These are phyloP conservation scores for Hedya salicella DNA, from an alignment of 2,888 invertebrate species.

Conservation along the genomic window DNA sequence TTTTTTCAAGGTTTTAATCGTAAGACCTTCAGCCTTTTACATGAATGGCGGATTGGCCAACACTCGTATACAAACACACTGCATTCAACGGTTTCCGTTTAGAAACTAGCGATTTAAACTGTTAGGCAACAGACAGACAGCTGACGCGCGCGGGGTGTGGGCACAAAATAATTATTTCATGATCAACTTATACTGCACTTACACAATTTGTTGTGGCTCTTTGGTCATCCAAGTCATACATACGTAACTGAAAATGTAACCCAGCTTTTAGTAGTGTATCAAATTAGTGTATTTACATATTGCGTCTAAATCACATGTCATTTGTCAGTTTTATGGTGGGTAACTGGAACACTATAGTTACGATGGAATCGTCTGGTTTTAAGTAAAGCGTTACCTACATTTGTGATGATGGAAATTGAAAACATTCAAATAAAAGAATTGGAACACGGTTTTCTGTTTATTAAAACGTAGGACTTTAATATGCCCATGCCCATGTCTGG, in stretches of 20 bases:
- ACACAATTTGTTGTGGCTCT: slow-evolving; percentile 24
- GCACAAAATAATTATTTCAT: slow-evolving; percentile 43
- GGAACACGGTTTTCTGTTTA: not conserved
- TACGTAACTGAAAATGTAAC: slow-evolving; percentile 18
- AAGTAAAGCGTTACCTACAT: no score
- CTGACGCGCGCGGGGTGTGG: slow-evolving; percentile 55
- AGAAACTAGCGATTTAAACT: slow-evolving; percentile 68
- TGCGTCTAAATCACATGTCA: not conserved
- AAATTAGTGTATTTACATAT: slow-evolving; percentile 3
- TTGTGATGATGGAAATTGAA: no score
- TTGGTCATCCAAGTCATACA: slow-evolving; percentile 21
- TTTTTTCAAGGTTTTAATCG: slow-evolving; percentile 59
- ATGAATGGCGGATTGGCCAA: slow-evolving; percentile 74
- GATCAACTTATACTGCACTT: slow-evolving; percentile 20
- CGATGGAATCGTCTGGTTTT: no score
- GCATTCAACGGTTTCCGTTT: slow-evolving; percentile 72
- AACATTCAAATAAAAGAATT: no score
- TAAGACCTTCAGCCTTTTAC: slow-evolving; percentile 70
- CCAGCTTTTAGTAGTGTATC: slow-evolving; percentile 25
- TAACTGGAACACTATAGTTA: not conserved
- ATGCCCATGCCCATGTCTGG: not conserved
- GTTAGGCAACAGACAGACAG: slow-evolving; percentile 64
- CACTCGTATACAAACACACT: slow-evolving; percentile 60
- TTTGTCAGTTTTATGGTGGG: slow-evolving; percentile 1
- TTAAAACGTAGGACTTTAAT: not conserved